These are phyloP conservation scores for human (Homo sapiens) DNA, from an alignment of 2,113 vertebrate species.

Conservation along the genomic window GRCh38 chr15:93877001-93877500, in stretches of 20 bases:
- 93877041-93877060: not conserved
- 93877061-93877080: not conserved
- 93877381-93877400: not conserved
- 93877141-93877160: not conserved
- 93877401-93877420: not conserved
- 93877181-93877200: not conserved
- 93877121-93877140: not conserved
- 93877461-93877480: conserved; percentile 17
- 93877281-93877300: not conserved
- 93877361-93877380: not conserved
- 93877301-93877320: not conserved
- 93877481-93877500: not conserved
- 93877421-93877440: not conserved
- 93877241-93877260: not conserved
- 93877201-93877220: not conserved
- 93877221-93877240: not conserved
- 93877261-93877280: not conserved
- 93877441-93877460: not conserved
- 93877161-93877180: not conserved
- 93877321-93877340: not conserved
- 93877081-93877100: not conserved
- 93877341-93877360: not conserved
- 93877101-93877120: not conserved
- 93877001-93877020: not conserved
- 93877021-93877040: not conserved